A percentile compares a stretch with the other conserved stretches of the same genome.
These are phyloP conservation scores for Venustaconcha ellipsiformis DNA, from an alignment of 1,140 invertebrate genomes.

Conservation along the genomic window DNA sequence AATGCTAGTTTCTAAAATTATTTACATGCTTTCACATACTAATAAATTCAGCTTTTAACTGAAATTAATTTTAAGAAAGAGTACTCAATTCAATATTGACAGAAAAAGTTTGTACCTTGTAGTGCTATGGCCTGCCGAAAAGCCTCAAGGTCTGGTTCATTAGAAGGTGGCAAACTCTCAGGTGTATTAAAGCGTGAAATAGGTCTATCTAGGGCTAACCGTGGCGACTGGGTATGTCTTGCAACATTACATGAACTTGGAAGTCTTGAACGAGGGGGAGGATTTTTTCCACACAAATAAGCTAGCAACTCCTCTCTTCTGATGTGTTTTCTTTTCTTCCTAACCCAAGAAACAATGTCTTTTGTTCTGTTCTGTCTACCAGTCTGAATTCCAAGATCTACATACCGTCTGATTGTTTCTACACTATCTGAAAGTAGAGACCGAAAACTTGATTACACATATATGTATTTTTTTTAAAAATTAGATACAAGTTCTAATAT, in stretches of 20 bases:
- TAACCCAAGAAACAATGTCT: constrained; percentile 83
- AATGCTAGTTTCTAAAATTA: too few relatives aligned
- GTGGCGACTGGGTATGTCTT: constrained; percentile 60
- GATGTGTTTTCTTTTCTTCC: constrained; percentile 75
- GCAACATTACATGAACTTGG: constrained; percentile 59
- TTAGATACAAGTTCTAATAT: neutral
- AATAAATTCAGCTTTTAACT: too few relatives aligned
- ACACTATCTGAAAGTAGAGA: constrained; percentile 76
- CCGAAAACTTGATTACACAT: neutral
- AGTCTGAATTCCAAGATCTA: constrained; percentile 79
- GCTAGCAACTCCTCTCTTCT: constrained; percentile 82
- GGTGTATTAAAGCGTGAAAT: constrained; percentile 42
- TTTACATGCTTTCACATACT: too few relatives aligned
- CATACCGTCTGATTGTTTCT: constrained; percentile 78
- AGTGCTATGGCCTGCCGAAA: constrained; percentile 82
- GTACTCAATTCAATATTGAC: neutral
- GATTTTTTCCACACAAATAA: constrained; percentile 81
- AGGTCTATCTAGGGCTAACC: constrained; percentile 41
- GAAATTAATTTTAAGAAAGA: too few relatives aligned
- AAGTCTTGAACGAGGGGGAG: constrained; percentile 73
- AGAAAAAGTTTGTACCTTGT: constrained; percentile 56
- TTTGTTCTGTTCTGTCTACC: constrained; percentile 81
- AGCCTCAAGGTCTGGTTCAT: constrained; percentile 77
- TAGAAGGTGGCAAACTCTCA: constrained; percentile 36
- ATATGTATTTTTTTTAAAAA: neutral